Evolutionary conservation across 2,888 invertebrate genomes (phyloP).

Genomic region (Aromia moschata): DNA sequence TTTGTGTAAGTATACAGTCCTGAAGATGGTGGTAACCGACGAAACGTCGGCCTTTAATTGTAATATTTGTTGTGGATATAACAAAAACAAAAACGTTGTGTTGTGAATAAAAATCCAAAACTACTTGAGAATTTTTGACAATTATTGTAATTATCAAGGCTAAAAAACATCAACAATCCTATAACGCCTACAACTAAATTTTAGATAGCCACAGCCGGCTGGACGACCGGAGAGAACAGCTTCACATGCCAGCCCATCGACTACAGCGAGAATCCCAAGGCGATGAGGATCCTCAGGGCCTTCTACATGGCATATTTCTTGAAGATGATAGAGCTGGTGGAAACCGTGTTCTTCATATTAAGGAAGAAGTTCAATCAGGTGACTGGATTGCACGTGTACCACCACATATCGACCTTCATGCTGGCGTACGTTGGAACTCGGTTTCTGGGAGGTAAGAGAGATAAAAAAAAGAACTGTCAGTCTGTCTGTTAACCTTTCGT

Average conservation of each 20-base stretch:
- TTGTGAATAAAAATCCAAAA: no score
- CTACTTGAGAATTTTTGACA: no score
- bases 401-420: constrained; percentile 71
- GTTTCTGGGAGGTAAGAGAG: constrained; percentile 74
- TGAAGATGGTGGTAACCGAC: no score
- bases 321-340: constrained; percentile 73
- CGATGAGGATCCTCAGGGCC: constrained; percentile 66
- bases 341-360: constrained; percentile 78
- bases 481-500: no score
- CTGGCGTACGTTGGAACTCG: constrained; percentile 71
- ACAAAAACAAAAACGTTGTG: no score
- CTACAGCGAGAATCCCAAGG: constrained; percentile 70
- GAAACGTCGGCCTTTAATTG: no score
- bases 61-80: no score
- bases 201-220: constrained; percentile 72
- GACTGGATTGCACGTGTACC: constrained; percentile 77
- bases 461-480: no score
- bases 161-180: no score
- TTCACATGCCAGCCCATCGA: constrained; percentile 77
- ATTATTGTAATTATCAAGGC: no score
- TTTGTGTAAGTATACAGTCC: no score
- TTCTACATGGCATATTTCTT: constrained; percentile 71
- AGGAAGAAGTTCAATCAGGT: constrained; percentile 78
- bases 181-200: no score
- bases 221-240: constrained; percentile 68